These are phyloP conservation scores for Nudaria mundana DNA, from an alignment of 2,888 invertebrate species.

Conservation along the genomic window DNA sequence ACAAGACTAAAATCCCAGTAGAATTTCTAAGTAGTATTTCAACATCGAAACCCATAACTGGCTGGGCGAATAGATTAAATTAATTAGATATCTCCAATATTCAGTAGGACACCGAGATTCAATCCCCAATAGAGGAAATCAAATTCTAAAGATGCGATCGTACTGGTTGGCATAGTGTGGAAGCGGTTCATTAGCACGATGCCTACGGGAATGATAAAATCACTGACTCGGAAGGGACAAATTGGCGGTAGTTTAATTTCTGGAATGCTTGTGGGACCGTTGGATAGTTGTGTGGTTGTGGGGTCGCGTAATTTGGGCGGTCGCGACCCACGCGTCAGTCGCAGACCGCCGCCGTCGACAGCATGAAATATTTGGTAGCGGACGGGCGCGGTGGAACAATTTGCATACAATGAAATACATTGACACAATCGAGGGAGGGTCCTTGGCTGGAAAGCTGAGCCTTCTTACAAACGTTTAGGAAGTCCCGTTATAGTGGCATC, in stretches of 20 bases:
- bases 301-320: conserved; percentile 57
- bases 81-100: conserved; percentile 42
- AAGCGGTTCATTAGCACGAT: conserved; percentile 44
- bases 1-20: conserved; percentile 19
- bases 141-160: conserved; percentile 42
- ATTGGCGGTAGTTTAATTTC: conserved; percentile 57
- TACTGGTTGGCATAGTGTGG: conserved; percentile 31
- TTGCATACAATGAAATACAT: conserved; percentile 72
- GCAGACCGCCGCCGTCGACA: conserved; percentile 40
- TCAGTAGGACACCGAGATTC: conserved; percentile 33
- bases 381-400: conserved; percentile 54
- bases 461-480: conserved; percentile 66
- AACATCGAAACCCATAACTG: conserved; percentile 28
- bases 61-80: conserved; percentile 33
- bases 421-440: conserved; percentile 61
- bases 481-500: conserved; percentile 63
- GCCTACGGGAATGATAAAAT: conserved; percentile 54
- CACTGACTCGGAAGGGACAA: conserved; percentile 68
- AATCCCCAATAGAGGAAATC: conserved; percentile 41
- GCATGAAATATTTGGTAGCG: conserved; percentile 71
- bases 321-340: conserved; percentile 48
- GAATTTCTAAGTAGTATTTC: conserved; percentile 32
- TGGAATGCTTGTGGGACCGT: conserved; percentile 55
- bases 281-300: conserved; percentile 48
- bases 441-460: conserved; percentile 46